Base-by-base conservation (phyloP, 2,888 invertebrate genomes). In the Sceliomorpha sp. region DNA sequence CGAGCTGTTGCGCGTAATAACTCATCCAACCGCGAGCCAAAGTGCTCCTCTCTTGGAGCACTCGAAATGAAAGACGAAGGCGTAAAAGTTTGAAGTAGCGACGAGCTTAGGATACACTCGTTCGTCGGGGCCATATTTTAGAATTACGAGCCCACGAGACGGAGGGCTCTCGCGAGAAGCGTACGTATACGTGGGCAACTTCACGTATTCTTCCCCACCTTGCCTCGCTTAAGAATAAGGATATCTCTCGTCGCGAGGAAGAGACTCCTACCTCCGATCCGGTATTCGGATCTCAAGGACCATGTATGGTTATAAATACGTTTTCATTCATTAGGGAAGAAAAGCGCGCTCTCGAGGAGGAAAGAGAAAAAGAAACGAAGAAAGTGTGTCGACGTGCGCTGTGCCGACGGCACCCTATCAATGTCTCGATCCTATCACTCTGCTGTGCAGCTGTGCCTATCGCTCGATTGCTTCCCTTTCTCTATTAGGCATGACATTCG, bases 101-200 rank as follows among this genome's bases (percentile, higher is more conserved):
- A 71, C 51, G 72, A 64, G 70, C 63, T 68, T 68, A 58, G 62
- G 72, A 68, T 74, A 71, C 37, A 9, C 73, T 70, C 47, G 55
- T 59, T 50, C 31, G 42, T 37, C 76, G 77, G 68, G 77, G 76
- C 74, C 55, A 76, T 82, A 80, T 80, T 80, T 82, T 75, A 78
- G 72, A 78, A 75, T 81, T 80, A 81, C 74, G 73, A 64, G 50
- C 64, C 66, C 72, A 70, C 67, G 67, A n/a, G n/a, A 15, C 17
- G 29, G 45, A 51, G 64, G 56, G 56, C 32, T 39, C 20, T 32
- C 24, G 5, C 39, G n/a, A n/a, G n/a, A n/a, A n/a, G n/a, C n/a
- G n/a, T n/a, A n/a, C n/a, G n/a, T n/a, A n/a, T n/a, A n/a, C n/a
- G n/a, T n/a, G n/a, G n/a, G n/a, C n/a, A n/a, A n/a, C n/a, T n/a